These are phyloP conservation scores for Lithodes maja DNA, from an alignment of 2,888 invertebrate genomes.

Conservation along the genomic window DNA sequence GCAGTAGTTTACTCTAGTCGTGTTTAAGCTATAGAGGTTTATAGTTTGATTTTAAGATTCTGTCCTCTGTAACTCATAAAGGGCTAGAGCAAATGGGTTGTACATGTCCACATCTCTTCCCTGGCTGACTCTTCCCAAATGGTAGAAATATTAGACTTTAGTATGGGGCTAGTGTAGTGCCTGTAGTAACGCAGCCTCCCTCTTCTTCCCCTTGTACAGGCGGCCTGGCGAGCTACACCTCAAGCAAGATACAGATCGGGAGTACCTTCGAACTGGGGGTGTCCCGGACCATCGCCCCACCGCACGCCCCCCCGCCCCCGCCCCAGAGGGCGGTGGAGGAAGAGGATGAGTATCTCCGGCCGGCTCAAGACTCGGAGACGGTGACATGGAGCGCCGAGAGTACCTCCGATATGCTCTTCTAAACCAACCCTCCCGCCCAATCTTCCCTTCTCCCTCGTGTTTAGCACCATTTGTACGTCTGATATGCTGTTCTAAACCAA, in stretches of 20 bases:
- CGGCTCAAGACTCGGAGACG: constrained; percentile 73
- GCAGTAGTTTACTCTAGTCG: no score
- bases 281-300: constrained; percentile 78
- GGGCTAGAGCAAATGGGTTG: no score
- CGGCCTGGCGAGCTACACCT: constrained; percentile 86
- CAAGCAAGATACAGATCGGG: constrained; percentile 82
- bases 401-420: constrained; percentile 76
- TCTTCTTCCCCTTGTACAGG: constrained; percentile 69
- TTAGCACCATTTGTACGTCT: no score
- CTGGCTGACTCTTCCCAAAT: no score
- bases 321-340: constrained; percentile 68
- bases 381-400: constrained; percentile 75
- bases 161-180: constrained; percentile 50
- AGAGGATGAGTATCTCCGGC: constrained; percentile 75
- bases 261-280: constrained; percentile 86
- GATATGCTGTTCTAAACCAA: no score
- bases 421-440: neutral
- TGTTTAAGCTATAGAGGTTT: no score
- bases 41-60: no score
- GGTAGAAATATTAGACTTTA: neutral
- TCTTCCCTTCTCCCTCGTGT: no score
- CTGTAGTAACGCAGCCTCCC: constrained; percentile 43
- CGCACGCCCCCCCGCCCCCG: constrained; percentile 66
- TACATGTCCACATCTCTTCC: no score
- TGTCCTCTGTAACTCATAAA: neutral